Evolutionary conservation across 2,888 invertebrate species (phyloP).

Genomic region (Tanytarsus gracilentus): DNA sequence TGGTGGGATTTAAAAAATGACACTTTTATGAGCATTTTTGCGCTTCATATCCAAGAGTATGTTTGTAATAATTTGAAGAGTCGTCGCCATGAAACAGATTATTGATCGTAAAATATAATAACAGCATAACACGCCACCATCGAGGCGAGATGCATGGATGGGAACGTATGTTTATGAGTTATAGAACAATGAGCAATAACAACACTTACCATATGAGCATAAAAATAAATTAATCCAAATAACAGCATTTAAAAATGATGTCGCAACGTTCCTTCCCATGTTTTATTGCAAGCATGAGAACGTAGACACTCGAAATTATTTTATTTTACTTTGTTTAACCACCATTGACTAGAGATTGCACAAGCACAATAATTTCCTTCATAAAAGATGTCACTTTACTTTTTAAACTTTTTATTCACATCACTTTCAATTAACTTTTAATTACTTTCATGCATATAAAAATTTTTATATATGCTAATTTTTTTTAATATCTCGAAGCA

Average conservation of each 20-base stretch:
- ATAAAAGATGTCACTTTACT: no score
- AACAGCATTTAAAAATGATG: constrained; percentile 23
- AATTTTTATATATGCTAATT: no score
- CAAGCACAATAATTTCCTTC: not conserved
- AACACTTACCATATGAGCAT: constrained; percentile 29
- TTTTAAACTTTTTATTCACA: not conserved
- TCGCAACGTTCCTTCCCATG: constrained; percentile 26
- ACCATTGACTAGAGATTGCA: constrained; percentile 3
- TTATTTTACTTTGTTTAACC: constrained; percentile 7
- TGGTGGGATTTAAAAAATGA: no score
- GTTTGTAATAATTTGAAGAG: not conserved
- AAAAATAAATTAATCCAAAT: constrained; percentile 29
- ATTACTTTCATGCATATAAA: no score
- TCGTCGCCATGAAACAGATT: constrained; percentile 16
- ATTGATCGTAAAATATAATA: constrained; percentile 16
- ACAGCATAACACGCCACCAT: no score
- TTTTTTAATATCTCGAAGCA: no score
- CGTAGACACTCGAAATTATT: not conserved
- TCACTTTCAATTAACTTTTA: no score
- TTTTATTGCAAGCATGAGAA: constrained; percentile 18
- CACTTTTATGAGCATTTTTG: not conserved
- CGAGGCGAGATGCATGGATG: no score
- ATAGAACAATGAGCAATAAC: not conserved
- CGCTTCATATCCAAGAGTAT: not conserved
- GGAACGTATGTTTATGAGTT: no score